phyloP scores from a whole-genome alignment of 2,888 invertebrate genomes.

The Lepas anatifera region DNA sequence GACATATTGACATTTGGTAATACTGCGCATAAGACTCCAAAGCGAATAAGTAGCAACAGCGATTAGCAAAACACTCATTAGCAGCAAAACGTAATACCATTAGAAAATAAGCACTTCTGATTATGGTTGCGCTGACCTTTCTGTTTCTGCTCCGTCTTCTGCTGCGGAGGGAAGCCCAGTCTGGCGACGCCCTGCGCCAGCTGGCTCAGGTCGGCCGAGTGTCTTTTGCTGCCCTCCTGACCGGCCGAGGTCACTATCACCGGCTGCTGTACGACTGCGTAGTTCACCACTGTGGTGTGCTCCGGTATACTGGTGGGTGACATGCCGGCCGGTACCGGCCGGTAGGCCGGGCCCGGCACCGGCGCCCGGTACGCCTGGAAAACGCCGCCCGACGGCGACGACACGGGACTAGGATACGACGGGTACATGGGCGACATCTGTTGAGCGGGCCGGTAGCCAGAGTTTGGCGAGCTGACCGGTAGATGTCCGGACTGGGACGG shows the following conservation, averaged over 20 bases:
- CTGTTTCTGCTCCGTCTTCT: neutral
- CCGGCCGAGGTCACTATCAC: neutral
- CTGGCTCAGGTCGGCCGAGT: slow-evolving; percentile 1
- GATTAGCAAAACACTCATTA: no score
- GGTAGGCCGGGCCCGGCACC: no score
- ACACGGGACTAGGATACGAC: neutral
- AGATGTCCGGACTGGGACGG: no score
- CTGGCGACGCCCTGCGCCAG: neutral
- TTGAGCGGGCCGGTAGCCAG: neutral
- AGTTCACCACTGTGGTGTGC: neutral
- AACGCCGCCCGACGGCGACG: no score
- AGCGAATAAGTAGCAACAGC: no score
- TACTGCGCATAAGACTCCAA: no score
- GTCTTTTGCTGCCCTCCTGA: neutral
- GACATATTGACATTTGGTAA: no score
- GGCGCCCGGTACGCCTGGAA: neutral
- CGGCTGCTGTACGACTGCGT: neutral
- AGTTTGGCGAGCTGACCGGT: neutral
- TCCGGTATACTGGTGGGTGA: slow-evolving; percentile 2
- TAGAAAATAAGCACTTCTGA: no score
- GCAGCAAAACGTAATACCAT: no score
- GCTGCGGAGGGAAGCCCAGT: neutral
- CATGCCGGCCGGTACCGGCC: no score
- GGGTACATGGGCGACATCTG: neutral
- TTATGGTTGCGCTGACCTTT: no score